phyloP scores from a whole-genome alignment of 2,797 vertebrate species.

The Leucoraja ocellata region DNA sequence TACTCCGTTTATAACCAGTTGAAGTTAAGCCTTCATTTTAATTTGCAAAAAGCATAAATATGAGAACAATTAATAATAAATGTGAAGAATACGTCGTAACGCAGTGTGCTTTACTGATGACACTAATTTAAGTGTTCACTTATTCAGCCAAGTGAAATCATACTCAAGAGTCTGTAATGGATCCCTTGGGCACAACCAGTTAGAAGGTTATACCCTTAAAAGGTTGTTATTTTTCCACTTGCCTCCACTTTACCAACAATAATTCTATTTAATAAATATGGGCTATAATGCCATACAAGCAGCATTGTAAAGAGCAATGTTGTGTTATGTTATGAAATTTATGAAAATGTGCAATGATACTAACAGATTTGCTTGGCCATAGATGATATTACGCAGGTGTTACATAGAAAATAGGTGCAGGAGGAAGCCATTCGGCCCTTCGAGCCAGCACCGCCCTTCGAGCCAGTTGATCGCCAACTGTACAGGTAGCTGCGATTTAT shows the following conservation, averaged over 20 bases:
- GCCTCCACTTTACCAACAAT: background rate
- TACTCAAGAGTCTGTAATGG: background rate
- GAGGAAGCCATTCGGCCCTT: too few species aligned
- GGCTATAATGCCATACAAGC: background rate
- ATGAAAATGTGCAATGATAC: background rate
- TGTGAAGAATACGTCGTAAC: background rate
- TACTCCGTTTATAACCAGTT: background rate
- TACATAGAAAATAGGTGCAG: too few species aligned
- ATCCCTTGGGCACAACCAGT: background rate
- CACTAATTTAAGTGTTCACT: slow-evolving; percentile 14
- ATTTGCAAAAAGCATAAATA: slow-evolving; percentile 40
- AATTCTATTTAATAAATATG: background rate
- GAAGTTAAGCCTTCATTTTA: slow-evolving; percentile 15
- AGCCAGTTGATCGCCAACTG: background rate
- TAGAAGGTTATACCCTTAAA: slow-evolving; percentile 4
- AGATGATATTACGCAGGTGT: background rate
- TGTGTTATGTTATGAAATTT: background rate
- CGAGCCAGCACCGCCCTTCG: too few species aligned
- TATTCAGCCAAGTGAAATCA: background rate
- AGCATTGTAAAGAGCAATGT: background rate
- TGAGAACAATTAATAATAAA: background rate
- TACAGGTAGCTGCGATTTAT: background rate
- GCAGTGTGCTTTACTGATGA: slow-evolving; percentile 10
- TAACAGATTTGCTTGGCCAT: background rate
- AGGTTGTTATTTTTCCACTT: background rate